These are phyloP conservation scores for Ciconia boyciana DNA, from an alignment of 2,113 vertebrate genomes.

Conservation along the genomic window DNA sequence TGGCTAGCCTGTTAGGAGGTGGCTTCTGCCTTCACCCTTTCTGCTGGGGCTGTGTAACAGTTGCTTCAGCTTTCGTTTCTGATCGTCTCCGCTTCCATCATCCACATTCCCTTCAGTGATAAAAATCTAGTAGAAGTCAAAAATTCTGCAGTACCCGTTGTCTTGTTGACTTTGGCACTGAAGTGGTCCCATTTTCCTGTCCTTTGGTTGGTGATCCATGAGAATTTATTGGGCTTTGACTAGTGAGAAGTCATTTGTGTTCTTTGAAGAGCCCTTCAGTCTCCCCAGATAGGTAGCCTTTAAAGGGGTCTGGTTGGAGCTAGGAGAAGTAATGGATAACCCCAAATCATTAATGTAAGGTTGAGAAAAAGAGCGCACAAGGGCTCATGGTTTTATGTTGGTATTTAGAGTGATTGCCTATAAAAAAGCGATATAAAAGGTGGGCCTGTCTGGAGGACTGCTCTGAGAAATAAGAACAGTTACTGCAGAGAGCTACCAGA, in stretches of 20 bases:
- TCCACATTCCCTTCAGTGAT: not conserved
- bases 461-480: not conserved
- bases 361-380: not conserved
- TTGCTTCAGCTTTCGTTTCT: not conserved
- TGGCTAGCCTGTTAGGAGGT: not conserved
- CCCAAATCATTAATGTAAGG: not conserved
- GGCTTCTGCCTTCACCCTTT: not conserved
- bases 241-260: not conserved
- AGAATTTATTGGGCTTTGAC: not conserved
- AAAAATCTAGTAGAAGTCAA: not conserved
- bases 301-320: not conserved
- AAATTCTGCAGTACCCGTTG: not conserved
- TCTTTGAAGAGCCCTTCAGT: not conserved
- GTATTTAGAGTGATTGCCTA: not conserved
- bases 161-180: not conserved
- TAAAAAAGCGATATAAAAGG: rapidly evolving
- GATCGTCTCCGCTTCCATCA: not conserved
- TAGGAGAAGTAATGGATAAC: not conserved
- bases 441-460: not conserved
- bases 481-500: not conserved
- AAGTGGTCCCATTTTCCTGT: not conserved
- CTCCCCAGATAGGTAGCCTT: not conserved
- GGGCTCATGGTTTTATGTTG: not conserved
- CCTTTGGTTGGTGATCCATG: not conserved
- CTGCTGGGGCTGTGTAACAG: not conserved